A percentile compares a stretch with the other conserved stretches of the same genome.
These are phyloP conservation scores for Drosophila atripex DNA, from an alignment of 2,888 invertebrate genomes.

Conservation along the genomic window DNA sequence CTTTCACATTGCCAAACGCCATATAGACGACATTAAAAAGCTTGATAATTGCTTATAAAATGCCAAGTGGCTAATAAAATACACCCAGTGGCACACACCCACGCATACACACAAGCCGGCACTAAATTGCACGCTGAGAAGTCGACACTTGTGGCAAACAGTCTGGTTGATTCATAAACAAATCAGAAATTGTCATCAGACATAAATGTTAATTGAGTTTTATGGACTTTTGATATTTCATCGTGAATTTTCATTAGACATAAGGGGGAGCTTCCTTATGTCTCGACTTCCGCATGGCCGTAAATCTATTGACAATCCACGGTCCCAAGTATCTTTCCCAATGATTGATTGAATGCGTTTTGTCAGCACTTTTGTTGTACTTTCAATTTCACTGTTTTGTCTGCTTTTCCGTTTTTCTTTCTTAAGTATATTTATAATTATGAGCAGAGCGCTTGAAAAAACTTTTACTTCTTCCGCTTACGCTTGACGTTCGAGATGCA, in stretches of 20 bases:
- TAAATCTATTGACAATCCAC: conserved; percentile 40
- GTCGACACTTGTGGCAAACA: background rate
- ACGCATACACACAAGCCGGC: background rate
- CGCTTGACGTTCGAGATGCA: conserved; percentile 41
- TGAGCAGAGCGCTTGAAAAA: conserved; percentile 46
- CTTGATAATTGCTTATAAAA: conserved; percentile 29
- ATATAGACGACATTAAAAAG: conserved; percentile 25
- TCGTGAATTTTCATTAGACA: conserved; percentile 57
- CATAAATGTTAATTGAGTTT: conserved; percentile 68
- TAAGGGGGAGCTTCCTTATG: conserved; percentile 58
- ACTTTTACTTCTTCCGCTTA: conserved; percentile 71
- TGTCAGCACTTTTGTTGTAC: conserved; percentile 44
- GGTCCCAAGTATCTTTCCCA: background rate
- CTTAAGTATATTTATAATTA: conserved; percentile 50
- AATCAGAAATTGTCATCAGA: conserved; percentile 47
- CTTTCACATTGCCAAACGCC: conserved; percentile 7
- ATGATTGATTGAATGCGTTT: conserved; percentile 34
- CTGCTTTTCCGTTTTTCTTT: conserved; percentile 3
- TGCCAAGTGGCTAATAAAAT: conserved; percentile 38
- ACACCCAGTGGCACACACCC: conserved; percentile 16
- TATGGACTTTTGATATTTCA: conserved; percentile 61
- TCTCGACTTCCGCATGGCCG: conserved; percentile 57
- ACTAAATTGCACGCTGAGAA: conserved; percentile 8
- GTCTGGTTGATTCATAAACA: conserved; percentile 32
- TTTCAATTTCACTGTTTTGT: conserved; percentile 68